Evolutionary conservation across 2,113 vertebrate genomes (phyloP), one percentile per base, ranked within the genome.

Genomic region (Podarcis raffonei): DNA sequence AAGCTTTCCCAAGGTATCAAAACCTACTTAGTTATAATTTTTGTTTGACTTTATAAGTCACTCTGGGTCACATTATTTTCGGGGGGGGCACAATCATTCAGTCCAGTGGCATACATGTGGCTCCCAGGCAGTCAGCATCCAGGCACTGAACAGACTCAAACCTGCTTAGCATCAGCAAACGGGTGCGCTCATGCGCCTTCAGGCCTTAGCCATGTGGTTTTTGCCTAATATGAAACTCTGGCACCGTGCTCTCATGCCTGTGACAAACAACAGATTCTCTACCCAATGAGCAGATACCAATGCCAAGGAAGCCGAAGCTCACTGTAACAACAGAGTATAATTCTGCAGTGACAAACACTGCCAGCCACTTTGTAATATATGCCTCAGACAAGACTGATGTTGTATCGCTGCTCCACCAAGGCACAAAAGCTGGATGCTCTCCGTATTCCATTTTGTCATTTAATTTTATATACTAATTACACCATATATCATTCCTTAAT

Each of bases 391-490:
- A 91, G 66, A 69, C 37, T 65, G 78, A 83, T 78, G 80, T 30
- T 85, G 88, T 87, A 93, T 85, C 81, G 88, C 85, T 87, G 86
- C 72, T 83, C 78, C 66, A 71, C 37, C 68, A 92, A 32, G 75
- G 35, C n/a, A 62, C 30, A 93, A 85, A 94, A 93, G 83, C 12
- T 84, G 90, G 79, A 90, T 88, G 79, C 32, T 91, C 66, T 83
- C 42, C 35, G 75, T 89, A 87, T 74, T 89, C 25, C 82, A 79
- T 94, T 95, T 91, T 93, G 71, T 91, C 76, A 90, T 87, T 94
- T 94, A 92, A 94, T 91, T 93, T 81, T 86, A 90, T 81, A 91
- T 90, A 91, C 90, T 90, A 95, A 94, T 94, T 94, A 92, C 20
- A 75, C 59, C 94, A 92, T 90, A 86, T 1, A 90, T 90, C 72